Conservation (phyloP, 92 coral and sea anemone genomes). For the Actinernus sp. region DNA sequence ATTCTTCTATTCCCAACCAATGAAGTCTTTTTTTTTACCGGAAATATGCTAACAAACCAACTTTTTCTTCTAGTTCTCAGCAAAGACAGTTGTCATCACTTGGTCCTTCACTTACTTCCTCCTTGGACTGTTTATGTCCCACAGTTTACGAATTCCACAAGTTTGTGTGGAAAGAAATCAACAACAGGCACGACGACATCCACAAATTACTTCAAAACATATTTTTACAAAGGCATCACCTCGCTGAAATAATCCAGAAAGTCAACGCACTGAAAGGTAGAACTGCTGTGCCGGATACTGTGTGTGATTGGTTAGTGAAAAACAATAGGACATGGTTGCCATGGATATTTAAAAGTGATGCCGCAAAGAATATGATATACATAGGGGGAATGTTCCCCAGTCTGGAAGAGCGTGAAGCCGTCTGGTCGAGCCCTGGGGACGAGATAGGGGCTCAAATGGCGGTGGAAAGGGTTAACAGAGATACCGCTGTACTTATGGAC, state of each 20-base stretch:
- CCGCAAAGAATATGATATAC: conserved; percentile 21
- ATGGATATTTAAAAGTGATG: conserved; percentile 64
- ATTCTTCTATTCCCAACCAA: too few relatives aligned
- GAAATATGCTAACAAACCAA: not conserved
- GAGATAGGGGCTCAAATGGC: conserved; percentile 85
- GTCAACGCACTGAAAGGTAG: conserved; percentile 6
- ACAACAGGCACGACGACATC: conserved; percentile 58
- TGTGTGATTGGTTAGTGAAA: conserved; percentile 72
- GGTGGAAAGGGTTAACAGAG: conserved; percentile 59
- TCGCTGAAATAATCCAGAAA: conserved; percentile 45
- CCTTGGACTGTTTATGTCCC: conserved; percentile 52
- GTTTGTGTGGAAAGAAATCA: conserved; percentile 65
- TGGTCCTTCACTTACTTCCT: conserved; percentile 1
- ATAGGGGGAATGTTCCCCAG: conserved; percentile 93
- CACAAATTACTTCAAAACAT: conserved; percentile 30
- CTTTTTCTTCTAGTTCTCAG: conserved; percentile 2
- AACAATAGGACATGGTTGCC: conserved; percentile 59
- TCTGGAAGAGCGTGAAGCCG: conserved; percentile 60
- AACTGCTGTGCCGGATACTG: conserved; percentile 19
- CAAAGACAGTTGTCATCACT: not conserved
- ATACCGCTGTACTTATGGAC: conserved; percentile 38
- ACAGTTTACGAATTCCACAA: conserved; percentile 54
- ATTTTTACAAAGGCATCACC: conserved; percentile 30
- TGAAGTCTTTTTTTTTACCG: too few relatives aligned
- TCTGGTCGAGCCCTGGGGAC: conserved; percentile 88